Base-by-base conservation (phyloP, 2,888 invertebrate species). In the Isoperla grammatica region DNA sequence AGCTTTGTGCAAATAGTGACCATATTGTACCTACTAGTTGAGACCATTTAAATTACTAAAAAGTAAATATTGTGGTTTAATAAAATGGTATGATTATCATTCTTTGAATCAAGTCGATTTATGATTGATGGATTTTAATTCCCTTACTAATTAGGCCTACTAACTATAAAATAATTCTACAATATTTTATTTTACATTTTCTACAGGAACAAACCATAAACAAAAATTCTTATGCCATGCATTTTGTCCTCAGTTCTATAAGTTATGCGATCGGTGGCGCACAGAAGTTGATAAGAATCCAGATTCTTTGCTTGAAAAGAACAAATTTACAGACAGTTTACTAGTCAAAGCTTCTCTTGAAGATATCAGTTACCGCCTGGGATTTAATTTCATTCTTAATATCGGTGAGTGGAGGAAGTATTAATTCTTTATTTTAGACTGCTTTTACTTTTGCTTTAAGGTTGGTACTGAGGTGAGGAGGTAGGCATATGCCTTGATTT, bases 181-280 rank as follows among this genome's bases (percentile, higher is more conserved):
- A n/a, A 53, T 62, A 61, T 20, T 37, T 65, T 12, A 29, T 66
- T n/a, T 64, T 40, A 62, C 22, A 40, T 9, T 50, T 61, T 23
- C 42, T 15, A 59, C 23, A 19, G 39, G 45, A 60, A 22, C 40
- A 22, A 80, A 81, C 79, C 79, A 81, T 39, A 67, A 62, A 69
- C 72, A 3, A 37, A 37, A 9, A 37, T 37, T 37, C 11, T 37
- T 37, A 6, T 37, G 37, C 50, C 46, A 59, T 50, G 22, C 15
- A 60, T 61, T 58, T 60, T 61, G 43, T 61, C 80, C 82, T 70
- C 76, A 88, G 88, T 88, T 88, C 79, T 89, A 89, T 77, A 88
- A 88, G 78, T 77, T 81, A 67, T 89, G 89, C 77, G 75, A 79
- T 68, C 82, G 79, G 71, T 89, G 88, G 88, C 78, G 76, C 73